phyloP scores from a whole-genome alignment of 2,888 invertebrate genomes.

The Amorpha juglandis region DNA sequence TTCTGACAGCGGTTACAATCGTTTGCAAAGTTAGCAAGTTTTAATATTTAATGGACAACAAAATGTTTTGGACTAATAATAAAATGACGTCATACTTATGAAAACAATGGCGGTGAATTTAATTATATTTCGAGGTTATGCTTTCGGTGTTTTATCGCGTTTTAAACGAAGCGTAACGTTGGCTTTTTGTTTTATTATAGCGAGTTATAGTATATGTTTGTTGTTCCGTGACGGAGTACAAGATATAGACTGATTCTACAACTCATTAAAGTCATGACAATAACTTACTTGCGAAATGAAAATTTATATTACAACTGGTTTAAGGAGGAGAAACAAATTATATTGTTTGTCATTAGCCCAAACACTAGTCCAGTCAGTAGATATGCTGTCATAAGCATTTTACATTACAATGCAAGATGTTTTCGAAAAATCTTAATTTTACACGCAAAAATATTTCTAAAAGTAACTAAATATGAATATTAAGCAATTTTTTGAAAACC shows the following conservation, averaged over 20 bases:
- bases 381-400: too few relatives aligned
- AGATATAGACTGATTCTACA: background rate
- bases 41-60: slow-evolving; percentile 46
- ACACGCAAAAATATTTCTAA: too few relatives aligned
- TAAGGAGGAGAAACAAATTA: too few relatives aligned
- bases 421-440: too few relatives aligned
- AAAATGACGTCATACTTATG: slow-evolving; percentile 27
- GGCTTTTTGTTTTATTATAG: background rate
- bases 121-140: slow-evolving; percentile 14
- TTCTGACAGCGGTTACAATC: slow-evolving; percentile 55
- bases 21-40: slow-evolving; percentile 49
- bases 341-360: too few relatives aligned
- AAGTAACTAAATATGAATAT: background rate
- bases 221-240: background rate
- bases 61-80: slow-evolving; percentile 32
- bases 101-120: slow-evolving; percentile 8
- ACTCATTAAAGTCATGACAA: background rate
- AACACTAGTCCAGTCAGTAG: too few relatives aligned
- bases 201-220: background rate
- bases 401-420: too few relatives aligned
- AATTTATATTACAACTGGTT: too few relatives aligned
- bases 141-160: slow-evolving; percentile 9
- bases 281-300: too few relatives aligned
- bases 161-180: background rate
- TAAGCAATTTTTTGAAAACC: background rate